Evolutionary conservation across 1,140 invertebrate genomes (phyloP).

Genomic region (Drosophila equinoxialis): DNA sequence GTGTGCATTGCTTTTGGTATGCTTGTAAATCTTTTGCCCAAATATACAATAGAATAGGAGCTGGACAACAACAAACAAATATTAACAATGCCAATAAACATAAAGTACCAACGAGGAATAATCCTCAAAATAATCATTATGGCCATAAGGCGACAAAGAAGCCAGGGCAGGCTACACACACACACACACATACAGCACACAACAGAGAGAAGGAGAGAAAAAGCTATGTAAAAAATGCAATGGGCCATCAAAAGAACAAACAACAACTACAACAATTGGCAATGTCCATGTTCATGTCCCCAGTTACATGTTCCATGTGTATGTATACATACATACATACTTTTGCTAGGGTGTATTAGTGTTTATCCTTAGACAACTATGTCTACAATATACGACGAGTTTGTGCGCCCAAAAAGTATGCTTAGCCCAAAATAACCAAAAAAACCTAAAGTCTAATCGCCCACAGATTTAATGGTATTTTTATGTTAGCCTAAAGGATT

Average conservation of each 20-base stretch:
- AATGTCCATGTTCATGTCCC: slow-evolving; percentile 42
- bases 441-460: slow-evolving; percentile 47
- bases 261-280: slow-evolving; percentile 51
- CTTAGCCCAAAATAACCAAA: slow-evolving; percentile 50
- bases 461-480: slow-evolving; percentile 73
- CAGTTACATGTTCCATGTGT: slow-evolving; percentile 12
- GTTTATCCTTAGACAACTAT: slow-evolving; percentile 63
- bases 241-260: slow-evolving; percentile 69
- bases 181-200: neutral
- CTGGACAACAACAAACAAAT: slow-evolving; percentile 59
- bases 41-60: slow-evolving; percentile 63
- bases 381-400: slow-evolving; percentile 29
- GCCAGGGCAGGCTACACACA: neutral
- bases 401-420: slow-evolving; percentile 46
- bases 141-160: slow-evolving; percentile 62
- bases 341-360: slow-evolving; percentile 25
- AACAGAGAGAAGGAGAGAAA: slow-evolving; percentile 14
- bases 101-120: slow-evolving; percentile 56
- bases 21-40: slow-evolving; percentile 59
- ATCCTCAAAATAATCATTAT: slow-evolving; percentile 79
- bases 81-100: slow-evolving; percentile 78
- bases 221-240: slow-evolving; percentile 77
- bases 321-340: neutral
- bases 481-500: slow-evolving; percentile 76
- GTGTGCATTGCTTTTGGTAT: slow-evolving; percentile 29